phyloP scores from a whole-genome alignment of 1,140 invertebrate genomes.

The Aphidius gifuensis region DNA sequence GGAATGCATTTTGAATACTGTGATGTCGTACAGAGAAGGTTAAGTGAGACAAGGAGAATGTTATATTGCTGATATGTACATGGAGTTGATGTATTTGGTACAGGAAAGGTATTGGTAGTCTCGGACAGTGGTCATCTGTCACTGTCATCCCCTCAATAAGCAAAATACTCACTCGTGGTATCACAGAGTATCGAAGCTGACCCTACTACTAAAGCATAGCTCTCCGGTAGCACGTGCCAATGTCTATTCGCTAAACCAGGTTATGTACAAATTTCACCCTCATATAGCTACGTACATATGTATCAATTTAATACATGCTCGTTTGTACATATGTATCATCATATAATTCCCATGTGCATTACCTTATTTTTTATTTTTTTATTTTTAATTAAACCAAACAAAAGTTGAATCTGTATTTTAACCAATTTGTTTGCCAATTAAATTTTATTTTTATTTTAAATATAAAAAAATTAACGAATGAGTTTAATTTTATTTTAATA shows the following conservation, averaged over 20 bases:
- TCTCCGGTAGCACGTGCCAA: constrained; percentile 37
- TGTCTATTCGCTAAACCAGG: constrained; percentile 29
- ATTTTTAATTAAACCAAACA: too few species aligned
- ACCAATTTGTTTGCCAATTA: too few species aligned
- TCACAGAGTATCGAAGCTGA: constrained; percentile 28
- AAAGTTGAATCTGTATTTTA: too few species aligned
- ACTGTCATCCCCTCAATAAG: constrained; percentile 37
- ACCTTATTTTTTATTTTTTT: background rate
- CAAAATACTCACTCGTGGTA: constrained; percentile 11
- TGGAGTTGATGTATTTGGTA: too few species aligned
- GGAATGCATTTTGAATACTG: too few species aligned
- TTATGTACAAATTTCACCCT: constrained; percentile 17
- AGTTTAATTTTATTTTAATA: too few species aligned
- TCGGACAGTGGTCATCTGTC: constrained; percentile 45
- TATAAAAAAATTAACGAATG: too few species aligned
- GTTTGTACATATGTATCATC: background rate
- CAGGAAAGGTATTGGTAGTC: constrained; percentile 32
- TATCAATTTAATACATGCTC: constrained; percentile 17
- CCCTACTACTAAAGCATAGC: constrained; percentile 30
- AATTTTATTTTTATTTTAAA: too few species aligned
- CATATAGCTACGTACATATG: constrained; percentile 8
- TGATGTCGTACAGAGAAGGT: too few species aligned
- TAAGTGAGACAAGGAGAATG: too few species aligned
- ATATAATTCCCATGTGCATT: constrained; percentile 16
- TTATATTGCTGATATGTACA: too few species aligned